phyloP scores from a whole-genome alignment of 2,113 vertebrate genomes.

The Colinus virginianus region DNA sequence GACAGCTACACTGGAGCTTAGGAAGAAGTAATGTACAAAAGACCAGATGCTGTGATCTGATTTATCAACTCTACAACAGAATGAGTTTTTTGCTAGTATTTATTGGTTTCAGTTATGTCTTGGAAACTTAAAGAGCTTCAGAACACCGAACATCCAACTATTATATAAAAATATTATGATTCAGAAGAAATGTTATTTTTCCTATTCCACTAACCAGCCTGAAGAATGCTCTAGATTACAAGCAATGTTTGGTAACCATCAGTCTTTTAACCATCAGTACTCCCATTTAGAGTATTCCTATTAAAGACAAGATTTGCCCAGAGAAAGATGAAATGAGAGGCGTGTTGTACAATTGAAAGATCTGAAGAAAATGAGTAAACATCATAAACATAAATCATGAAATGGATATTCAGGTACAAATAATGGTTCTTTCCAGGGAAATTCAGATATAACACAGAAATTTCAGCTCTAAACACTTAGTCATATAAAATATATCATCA shows the following conservation, averaged over 20 bases:
- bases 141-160: neutral
- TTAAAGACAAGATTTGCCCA: neutral
- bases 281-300: neutral
- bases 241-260: neutral
- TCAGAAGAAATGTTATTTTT: neutral
- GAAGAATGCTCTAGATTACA: neutral
- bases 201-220: neutral
- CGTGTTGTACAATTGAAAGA: neutral
- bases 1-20: neutral
- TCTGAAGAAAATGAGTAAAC: neutral
- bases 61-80: neutral
- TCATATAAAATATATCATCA: neutral
- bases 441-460: neutral
- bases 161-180: neutral
- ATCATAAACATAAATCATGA: neutral
- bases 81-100: neutral
- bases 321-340: accelerated
- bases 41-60: neutral
- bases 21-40: neutral
- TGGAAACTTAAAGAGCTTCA: neutral
- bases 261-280: neutral
- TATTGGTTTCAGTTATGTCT: neutral
- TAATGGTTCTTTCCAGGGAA: neutral
- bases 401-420: neutral
- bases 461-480: neutral